Evolutionary conservation across 1,140 invertebrate genomes (phyloP).

Genomic region (Musca domestica): DNA sequence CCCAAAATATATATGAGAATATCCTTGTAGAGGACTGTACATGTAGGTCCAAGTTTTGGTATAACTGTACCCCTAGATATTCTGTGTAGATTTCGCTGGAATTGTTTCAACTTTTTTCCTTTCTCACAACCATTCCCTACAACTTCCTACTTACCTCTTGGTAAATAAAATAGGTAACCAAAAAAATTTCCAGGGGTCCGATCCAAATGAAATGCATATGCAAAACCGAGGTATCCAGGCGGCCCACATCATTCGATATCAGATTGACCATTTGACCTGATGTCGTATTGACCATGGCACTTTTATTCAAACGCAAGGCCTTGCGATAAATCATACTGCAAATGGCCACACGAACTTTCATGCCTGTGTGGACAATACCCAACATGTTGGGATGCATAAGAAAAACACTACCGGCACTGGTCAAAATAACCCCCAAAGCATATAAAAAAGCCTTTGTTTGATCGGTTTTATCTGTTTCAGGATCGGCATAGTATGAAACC

Average conservation of each 20-base stretch:
- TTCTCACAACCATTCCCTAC: too few relatives aligned
- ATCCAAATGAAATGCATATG: slow-evolving; percentile 55
- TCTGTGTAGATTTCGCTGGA: too few relatives aligned
- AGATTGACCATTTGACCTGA: slow-evolving; percentile 75
- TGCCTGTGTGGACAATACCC: slow-evolving; percentile 55
- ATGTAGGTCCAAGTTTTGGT: too few relatives aligned
- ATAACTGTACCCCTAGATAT: too few relatives aligned
- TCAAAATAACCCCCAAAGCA: slow-evolving; percentile 60
- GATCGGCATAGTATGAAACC: slow-evolving; percentile 41
- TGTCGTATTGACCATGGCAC: slow-evolving; percentile 72
- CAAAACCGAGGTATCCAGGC: slow-evolving; percentile 50
- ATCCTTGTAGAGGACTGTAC: too few relatives aligned
- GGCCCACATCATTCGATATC: slow-evolving; percentile 63
- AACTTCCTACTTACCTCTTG: slow-evolving; percentile 54
- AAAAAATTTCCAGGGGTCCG: slow-evolving; percentile 60
- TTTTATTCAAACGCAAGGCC: slow-evolving; percentile 61
- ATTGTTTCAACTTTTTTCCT: too few relatives aligned
- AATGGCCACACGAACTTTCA: slow-evolving; percentile 55
- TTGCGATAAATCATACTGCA: slow-evolving; percentile 71
- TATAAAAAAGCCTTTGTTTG: slow-evolving; percentile 58
- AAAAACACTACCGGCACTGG: slow-evolving; percentile 57
- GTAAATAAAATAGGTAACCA: slow-evolving; percentile 57
- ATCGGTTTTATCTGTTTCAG: background rate
- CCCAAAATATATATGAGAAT: too few relatives aligned
- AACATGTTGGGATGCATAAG: slow-evolving; percentile 63